phyloP scores from a whole-genome alignment of 2,888 invertebrate species.

The Epinotia demarniana region DNA sequence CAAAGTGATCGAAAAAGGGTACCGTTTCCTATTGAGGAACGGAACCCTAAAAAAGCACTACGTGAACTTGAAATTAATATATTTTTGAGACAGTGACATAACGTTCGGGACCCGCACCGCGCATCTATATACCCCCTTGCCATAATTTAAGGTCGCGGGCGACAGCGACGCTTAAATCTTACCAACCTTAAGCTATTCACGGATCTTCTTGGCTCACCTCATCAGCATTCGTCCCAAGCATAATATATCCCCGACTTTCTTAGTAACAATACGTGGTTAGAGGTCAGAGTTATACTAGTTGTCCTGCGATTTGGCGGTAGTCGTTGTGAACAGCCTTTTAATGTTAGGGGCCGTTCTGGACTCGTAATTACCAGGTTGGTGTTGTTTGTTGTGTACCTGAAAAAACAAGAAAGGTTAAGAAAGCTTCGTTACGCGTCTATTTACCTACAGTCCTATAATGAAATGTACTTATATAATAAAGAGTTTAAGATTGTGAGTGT shows the following conservation, averaged over 20 bases:
- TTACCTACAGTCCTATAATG: background rate
- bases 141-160: constrained; percentile 2
- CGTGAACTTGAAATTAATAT: constrained; percentile 7
- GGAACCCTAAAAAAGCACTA: too few relatives aligned
- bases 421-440: background rate
- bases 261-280: background rate
- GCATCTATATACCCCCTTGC: background rate
- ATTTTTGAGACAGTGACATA: constrained; percentile 24
- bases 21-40: too few relatives aligned
- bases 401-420: background rate
- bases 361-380: constrained; percentile 16
- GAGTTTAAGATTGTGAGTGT: too few relatives aligned
- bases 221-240: background rate
- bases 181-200: background rate
- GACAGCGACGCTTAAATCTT: background rate
- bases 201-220: background rate
- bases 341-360: constrained; percentile 2
- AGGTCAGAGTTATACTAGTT: background rate
- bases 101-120: background rate
- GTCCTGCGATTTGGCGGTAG: background rate
- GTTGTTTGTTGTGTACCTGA: constrained; percentile 24
- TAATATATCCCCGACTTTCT: background rate
- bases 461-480: background rate
- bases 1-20: too few relatives aligned
- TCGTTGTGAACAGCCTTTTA: background rate